phyloP scores from a whole-genome alignment of 2,797 vertebrate species.

The Sebastes trivittatus region DNA sequence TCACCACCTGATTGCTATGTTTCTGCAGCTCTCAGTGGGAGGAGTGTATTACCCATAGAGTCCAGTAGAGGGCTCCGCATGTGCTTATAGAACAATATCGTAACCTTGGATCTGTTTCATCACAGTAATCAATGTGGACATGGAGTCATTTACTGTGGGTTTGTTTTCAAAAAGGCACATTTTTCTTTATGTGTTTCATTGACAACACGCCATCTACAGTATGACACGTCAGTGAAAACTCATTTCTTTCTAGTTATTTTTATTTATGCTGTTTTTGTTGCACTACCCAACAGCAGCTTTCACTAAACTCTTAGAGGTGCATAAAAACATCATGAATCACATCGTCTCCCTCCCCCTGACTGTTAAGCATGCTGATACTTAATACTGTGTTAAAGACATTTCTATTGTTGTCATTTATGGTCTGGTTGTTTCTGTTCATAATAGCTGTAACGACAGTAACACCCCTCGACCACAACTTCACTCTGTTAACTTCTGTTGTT shows the following conservation, averaged over 20 bases:
- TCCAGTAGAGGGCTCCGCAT: too few species aligned
- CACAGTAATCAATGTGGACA: neutral
- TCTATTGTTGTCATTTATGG: neutral
- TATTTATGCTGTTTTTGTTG: neutral
- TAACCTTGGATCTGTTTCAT: neutral
- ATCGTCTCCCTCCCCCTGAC: neutral
- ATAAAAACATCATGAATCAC: neutral
- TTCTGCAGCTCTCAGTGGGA: too few species aligned
- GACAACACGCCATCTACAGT: neutral
- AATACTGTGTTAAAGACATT: neutral
- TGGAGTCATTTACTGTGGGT: neutral
- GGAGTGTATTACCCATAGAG: too few species aligned
- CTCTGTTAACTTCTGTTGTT: neutral
- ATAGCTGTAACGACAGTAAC: neutral
- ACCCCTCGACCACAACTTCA: neutral
- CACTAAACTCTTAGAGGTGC: neutral
- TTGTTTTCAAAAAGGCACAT: neutral
- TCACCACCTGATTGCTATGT: too few species aligned
- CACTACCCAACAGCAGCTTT: neutral
- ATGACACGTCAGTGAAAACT: neutral
- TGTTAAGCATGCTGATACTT: neutral
- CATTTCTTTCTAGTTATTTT: neutral
- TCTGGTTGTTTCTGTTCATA: neutral
- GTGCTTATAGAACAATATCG: too few species aligned
- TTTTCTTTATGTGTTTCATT: neutral